Evolutionary conservation across 1,140 invertebrate species (phyloP).

Genomic region (Neodiprion virginianus): DNA sequence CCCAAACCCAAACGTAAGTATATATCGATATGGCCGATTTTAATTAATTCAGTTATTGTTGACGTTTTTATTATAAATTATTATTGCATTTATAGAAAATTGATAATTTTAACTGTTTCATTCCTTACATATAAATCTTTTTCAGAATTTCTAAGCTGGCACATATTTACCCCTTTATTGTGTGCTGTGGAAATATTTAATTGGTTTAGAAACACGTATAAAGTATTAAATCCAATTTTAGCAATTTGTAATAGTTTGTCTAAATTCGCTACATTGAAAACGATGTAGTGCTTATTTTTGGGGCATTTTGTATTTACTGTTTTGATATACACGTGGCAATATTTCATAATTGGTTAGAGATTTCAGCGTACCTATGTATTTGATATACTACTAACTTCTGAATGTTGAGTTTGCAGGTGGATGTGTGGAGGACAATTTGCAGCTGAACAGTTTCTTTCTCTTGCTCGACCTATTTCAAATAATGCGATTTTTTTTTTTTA

Average conservation of each 20-base stretch:
- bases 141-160: too few species aligned
- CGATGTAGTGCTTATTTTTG: too few species aligned
- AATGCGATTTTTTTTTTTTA: constrained; percentile 19
- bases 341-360: background rate
- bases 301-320: too few species aligned
- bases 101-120: background rate
- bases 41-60: background rate
- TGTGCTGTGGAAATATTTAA: too few species aligned
- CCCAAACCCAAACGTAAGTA: constrained; percentile 90
- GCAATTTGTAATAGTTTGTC: too few species aligned
- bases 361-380: background rate
- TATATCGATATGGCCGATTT: constrained; percentile 27
- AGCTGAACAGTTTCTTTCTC: constrained; percentile 18
- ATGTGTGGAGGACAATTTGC: constrained; percentile 19
- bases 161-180: too few species aligned
- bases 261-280: too few species aligned
- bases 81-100: background rate
- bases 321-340: background rate
- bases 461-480: constrained; percentile 23
- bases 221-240: too few species aligned
- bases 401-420: constrained; percentile 57
- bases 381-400: constrained; percentile 16
- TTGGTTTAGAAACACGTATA: too few species aligned
- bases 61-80: constrained; percentile 3
- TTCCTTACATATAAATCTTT: too few species aligned